Base-by-base conservation (phyloP, 2,113 vertebrate genomes). In the Gallinago paraguaiae region DNA sequence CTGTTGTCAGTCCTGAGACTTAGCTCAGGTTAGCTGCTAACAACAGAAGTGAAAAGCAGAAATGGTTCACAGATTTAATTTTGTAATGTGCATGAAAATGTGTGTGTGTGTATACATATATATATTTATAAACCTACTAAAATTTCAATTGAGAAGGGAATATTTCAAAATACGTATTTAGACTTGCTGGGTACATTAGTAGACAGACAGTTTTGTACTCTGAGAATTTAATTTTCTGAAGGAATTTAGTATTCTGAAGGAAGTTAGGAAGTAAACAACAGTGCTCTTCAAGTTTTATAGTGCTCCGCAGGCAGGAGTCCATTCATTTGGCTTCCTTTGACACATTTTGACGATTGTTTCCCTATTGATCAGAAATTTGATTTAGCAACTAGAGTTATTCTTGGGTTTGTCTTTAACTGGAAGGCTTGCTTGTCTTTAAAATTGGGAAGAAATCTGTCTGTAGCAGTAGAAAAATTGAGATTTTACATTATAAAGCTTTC, bases 261-360 rank as follows among this genome's bases (percentile, higher is more conserved):
- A 54, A 54, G 53, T 30, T 54, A 54, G 28, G 28, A 54, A 54
- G 70, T 61, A 68, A 90, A 86, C 39, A 91, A 8, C 50, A 14
- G 8, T n/a, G 35, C n/a, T 94, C 33, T 61, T 82, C 48, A 76
- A 59, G 81, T 91, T 91, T 71, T 69, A 20, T 51, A 31, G 57
- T 68, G 28, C 30, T 76, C 50, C 24, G 5, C 65, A 78, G 39
- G 28, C 54, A 87, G 50, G 13, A 84, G 7, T 74, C 50, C 39
- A 23, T 80, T 86, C 31, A 46, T 86, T 68, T 76, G 53, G 5
- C 8, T 72, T 86, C 11, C 61, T 90, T 57, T 9, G 22, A 64
- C 72, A 31, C 56, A 41, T 70, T 90, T 70, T 53, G 82, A 81
- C 78, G 83, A 81, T 90, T 81, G 35, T 93, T 95, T 88, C 75